Evolutionary conservation across 2,113 vertebrate genomes (phyloP), one percentile per base, ranked within the genome.

Genomic region (Entelurus aequoreus): DNA sequence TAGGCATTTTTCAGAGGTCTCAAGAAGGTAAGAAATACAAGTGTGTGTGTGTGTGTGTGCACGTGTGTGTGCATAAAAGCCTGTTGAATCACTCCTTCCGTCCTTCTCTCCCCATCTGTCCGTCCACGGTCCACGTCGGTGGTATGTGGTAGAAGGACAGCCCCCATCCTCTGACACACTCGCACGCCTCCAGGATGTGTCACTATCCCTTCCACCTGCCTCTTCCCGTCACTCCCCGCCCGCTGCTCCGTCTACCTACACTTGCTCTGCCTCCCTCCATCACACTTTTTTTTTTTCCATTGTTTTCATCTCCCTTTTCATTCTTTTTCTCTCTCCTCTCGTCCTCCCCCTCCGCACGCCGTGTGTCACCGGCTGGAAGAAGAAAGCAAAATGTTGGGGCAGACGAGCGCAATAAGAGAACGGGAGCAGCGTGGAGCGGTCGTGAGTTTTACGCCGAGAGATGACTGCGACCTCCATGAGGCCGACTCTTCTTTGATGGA

Each of bases 131-230:
- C 76, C 63, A 80, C 48, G 67, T 74, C 40, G 79, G 69, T 58
- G 74, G 68, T 67, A 57, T 68, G 78, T 77, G 15, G 55, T 64
- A 6, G 47, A 71, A 74, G 75, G 83, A 81, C 81, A 5, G 69
- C 79, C 79, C 76, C 68, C 76, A 42, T 65, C 61, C 72, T 78
- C 71, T 83, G 76, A 81, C 84, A 76, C 79, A 75, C 78, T 28
- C 54, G 47, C 56, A 65, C 75, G 82, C 79, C 80, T 87, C 82
- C 78, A 37, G 69, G 63, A 86, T 87, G 86, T 86, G 82, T 87
- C 86, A 86, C 74, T 64, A 72, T 65, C 76, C 72, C 28, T 63
- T 81, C 71, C 81, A 84, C 79, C 84, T 84, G 80, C 82, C 80
- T 83, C 80, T 68, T 69, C 69, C 70, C 54, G 38, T 86, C 85